Conservation (phyloP, 2,113 vertebrate genomes). For the Elaphurus davidianus region DNA sequence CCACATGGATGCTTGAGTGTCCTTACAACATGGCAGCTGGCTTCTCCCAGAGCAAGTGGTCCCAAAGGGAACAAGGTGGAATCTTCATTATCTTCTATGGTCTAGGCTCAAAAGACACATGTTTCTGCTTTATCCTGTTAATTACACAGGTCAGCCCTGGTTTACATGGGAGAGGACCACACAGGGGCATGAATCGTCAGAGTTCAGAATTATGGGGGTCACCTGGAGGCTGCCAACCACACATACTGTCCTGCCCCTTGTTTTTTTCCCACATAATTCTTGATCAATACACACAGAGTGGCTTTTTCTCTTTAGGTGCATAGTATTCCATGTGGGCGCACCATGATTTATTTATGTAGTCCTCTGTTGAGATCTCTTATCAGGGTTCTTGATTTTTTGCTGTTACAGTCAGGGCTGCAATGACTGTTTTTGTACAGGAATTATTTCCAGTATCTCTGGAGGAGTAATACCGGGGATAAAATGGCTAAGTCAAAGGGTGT, state of each 20-base stretch:
- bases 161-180: background rate
- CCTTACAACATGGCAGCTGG: background rate
- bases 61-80: background rate
- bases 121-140: background rate
- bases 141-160: background rate
- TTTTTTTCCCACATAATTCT: background rate
- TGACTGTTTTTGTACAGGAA: background rate
- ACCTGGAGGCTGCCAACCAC: background rate
- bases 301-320: background rate
- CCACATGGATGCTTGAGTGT: background rate
- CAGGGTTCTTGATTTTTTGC: background rate
- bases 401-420: background rate
- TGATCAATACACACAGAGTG: background rate
- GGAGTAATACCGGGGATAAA: background rate
- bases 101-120: background rate
- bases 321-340: too few species aligned
- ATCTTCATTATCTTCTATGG: background rate
- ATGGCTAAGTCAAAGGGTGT: background rate
- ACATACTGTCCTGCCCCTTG: background rate
- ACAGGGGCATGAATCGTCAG: background rate
- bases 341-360: background rate
- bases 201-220: background rate
- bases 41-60: background rate
- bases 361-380: background rate
- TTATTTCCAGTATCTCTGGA: background rate